Evolutionary conservation across 1,140 invertebrate species (phyloP).

Genomic region (Pararge aegeria): DNA sequence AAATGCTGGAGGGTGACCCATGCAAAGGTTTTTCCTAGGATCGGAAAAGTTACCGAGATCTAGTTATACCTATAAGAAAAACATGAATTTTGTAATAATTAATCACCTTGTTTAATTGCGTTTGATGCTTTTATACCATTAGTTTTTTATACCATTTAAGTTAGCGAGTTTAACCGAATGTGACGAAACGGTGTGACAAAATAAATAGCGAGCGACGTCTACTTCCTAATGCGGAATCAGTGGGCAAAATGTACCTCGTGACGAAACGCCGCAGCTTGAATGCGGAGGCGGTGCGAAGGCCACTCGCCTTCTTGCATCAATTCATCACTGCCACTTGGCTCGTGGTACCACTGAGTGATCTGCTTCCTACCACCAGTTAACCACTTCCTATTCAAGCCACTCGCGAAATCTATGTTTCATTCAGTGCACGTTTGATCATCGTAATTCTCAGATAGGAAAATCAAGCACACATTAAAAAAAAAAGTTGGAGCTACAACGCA

Average conservation of each 20-base stretch:
- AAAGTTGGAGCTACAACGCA: no score
- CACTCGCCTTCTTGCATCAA: conserved; percentile 4
- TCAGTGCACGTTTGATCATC: conserved; percentile 4
- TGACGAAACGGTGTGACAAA: conserved; percentile 29
- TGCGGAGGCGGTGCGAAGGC: conserved; percentile 21
- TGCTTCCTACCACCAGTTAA: neutral
- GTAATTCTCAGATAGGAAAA: neutral
- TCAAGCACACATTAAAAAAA: no score
- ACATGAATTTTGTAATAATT: no score
- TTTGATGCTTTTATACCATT: no score
- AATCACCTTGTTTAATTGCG: no score
- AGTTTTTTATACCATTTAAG: no score
- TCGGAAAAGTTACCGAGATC: no score
- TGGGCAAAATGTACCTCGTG: conserved; percentile 23
- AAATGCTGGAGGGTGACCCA: no score
- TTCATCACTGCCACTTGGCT: conserved; percentile 9
- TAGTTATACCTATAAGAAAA: no score
- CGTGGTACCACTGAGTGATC: conserved; percentile 1
- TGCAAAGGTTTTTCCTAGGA: no score
- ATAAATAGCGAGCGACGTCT: conserved; percentile 18
- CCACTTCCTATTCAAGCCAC: conserved; percentile 8
- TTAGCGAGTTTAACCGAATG: neutral
- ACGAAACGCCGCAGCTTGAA: conserved; percentile 26
- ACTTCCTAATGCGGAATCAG: conserved; percentile 33
- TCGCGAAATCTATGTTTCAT: conserved; percentile 10